Conservation (phyloP, 1,140 invertebrate species). For the Pteromalus puparum region DNA sequence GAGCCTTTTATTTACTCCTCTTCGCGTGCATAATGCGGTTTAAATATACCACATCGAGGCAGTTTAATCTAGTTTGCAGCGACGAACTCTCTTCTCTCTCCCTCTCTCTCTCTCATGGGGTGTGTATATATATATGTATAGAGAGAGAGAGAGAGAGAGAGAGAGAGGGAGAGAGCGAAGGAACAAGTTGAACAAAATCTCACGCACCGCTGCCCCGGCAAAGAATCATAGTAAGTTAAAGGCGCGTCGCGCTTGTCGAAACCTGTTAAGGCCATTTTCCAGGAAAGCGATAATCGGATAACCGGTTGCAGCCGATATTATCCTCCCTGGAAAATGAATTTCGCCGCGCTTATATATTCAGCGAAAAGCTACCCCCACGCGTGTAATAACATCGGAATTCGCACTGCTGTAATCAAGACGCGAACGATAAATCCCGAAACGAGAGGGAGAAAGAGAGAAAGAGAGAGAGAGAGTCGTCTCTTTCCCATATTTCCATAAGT, state of each 20-base stretch:
- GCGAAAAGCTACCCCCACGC: no score
- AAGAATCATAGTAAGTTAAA: no score
- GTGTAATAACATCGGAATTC: not conserved
- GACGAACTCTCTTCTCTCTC: no score
- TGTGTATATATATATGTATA: no score
- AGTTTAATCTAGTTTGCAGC: not conserved
- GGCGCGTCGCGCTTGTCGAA: not conserved
- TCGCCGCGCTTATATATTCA: not conserved
- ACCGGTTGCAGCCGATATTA: not conserved
- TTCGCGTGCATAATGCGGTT: not conserved
- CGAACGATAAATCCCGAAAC: not conserved
- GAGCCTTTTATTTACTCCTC: not conserved
- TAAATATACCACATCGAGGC: not conserved
- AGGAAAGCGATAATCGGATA: not conserved
- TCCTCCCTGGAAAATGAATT: not conserved
- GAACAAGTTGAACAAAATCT: no score
- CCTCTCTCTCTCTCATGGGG: no score
- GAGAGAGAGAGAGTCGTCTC: not conserved
- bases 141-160: no score
- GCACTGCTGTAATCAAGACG: not conserved
- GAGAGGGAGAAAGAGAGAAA: not conserved
- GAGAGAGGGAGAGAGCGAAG: no score
- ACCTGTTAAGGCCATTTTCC: not conserved
- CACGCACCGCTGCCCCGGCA: no score
- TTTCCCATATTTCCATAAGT: not conserved